Evolutionary conservation across 2,113 vertebrate genomes (phyloP).

Genomic region (Aythya baeri): DNA sequence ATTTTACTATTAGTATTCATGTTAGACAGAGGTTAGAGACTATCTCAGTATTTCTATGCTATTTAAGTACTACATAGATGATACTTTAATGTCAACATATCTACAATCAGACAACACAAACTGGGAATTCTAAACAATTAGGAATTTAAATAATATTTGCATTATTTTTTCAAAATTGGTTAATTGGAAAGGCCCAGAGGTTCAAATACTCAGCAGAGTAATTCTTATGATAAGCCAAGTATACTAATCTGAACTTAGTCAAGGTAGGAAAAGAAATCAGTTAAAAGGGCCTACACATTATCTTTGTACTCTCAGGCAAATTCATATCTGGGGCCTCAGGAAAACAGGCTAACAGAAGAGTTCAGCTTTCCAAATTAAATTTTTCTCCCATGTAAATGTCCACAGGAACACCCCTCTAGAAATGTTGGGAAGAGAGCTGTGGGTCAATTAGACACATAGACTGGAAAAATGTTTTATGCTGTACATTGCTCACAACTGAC

Average conservation of each 20-base stretch:
- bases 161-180: not conserved
- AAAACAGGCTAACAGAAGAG: not conserved
- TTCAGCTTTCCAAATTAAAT: not conserved
- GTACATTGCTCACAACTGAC: not conserved
- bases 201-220: not conserved
- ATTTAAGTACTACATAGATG: not conserved
- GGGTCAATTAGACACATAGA: not conserved
- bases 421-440: not conserved
- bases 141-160: not conserved
- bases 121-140: not conserved
- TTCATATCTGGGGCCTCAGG: fast-evolving
- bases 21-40: not conserved
- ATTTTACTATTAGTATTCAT: not conserved
- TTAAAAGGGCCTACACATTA: not conserved
- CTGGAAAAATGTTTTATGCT: not conserved
- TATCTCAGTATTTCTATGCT: not conserved
- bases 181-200: not conserved
- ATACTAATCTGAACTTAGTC: not conserved
- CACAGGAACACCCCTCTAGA: not conserved
- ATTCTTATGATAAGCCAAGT: not conserved
- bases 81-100: not conserved
- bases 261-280: not conserved
- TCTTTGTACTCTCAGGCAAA: not conserved
- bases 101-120: fast-evolving
- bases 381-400: not conserved